Conservation (phyloP, 2,113 vertebrate species). For the Cacatua alba region DNA sequence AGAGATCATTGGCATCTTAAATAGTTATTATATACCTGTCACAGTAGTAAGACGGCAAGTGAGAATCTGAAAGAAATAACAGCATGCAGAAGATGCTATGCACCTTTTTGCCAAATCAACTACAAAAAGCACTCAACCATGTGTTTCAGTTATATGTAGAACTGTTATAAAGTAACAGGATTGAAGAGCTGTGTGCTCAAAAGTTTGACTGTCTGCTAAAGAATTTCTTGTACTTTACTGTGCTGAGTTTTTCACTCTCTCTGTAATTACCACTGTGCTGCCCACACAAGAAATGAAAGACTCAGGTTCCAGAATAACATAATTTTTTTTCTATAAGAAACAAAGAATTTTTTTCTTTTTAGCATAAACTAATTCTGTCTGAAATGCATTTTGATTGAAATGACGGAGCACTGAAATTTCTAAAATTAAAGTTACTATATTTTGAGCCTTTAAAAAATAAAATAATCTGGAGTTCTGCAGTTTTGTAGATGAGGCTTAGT, state of each 20-base stretch:
- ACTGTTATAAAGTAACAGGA: background rate
- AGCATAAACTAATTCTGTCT: background rate
- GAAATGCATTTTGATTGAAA: background rate
- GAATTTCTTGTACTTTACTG: background rate
- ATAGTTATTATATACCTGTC: background rate
- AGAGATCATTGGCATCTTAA: background rate
- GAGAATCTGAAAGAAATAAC: background rate
- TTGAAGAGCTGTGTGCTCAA: background rate
- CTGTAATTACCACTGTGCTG: background rate
- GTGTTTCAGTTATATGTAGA: background rate
- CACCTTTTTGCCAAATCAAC: background rate
- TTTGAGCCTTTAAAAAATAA: background rate
- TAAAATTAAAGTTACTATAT: background rate
- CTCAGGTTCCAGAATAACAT: background rate
- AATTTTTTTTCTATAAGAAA: background rate
- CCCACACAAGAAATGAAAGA: background rate
- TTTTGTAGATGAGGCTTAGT: background rate
- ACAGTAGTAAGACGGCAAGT: background rate
- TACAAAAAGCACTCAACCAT: background rate
- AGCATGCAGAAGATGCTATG: background rate
- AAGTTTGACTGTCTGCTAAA: background rate
- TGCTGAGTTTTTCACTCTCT: background rate
- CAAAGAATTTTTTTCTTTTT: background rate
- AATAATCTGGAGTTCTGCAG: background rate
- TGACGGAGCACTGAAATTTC: background rate